Conservation (phyloP, 1,140 invertebrate genomes). For the Lamellibrachia luymesi region DNA sequence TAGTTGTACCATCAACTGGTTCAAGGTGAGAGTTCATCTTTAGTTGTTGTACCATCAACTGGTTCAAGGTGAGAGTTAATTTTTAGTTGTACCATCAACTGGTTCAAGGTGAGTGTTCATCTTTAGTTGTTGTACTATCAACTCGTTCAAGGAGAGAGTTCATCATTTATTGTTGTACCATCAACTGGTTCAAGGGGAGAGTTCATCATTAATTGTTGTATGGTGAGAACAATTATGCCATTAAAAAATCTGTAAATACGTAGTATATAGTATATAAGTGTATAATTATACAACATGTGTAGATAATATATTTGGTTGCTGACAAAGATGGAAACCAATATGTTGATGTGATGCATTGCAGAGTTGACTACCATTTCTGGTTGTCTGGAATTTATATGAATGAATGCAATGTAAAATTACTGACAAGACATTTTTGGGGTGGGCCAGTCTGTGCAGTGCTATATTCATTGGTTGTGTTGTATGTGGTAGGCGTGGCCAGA, state of each 20-base stretch:
- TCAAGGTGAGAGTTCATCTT: slow-evolving; percentile 34
- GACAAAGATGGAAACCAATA: too few species aligned
- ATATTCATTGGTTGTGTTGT: not conserved
- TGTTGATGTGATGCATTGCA: too few species aligned
- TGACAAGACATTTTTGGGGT: not conserved
- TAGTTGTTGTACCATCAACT: slow-evolving; percentile 57
- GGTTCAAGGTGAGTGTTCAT: slow-evolving; percentile 24
- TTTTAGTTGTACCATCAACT: not conserved
- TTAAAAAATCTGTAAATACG: too few species aligned
- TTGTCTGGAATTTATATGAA: too few species aligned
- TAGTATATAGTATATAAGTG: too few species aligned
- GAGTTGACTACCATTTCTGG: too few species aligned
- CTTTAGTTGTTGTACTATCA: slow-evolving; percentile 49
- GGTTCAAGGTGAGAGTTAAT: slow-evolving; percentile 47
- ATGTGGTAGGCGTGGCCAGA: slow-evolving; percentile 53
- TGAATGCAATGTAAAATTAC: too few species aligned
- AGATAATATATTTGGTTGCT: too few species aligned
- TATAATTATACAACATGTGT: too few species aligned
- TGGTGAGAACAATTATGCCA: too few species aligned
- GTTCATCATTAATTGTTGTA: slow-evolving; percentile 54
- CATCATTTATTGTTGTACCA: slow-evolving; percentile 56
- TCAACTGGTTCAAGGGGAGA: slow-evolving; percentile 43
- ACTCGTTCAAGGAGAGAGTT: too few species aligned
- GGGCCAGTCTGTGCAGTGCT: not conserved
- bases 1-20: not conserved